Percentiles rank a stretch among this genome's conserved stretches.
Evolutionary conservation across 2,113 vertebrate genomes (phyloP).

Genomic region (Thamnophis sirtalis): DNA sequence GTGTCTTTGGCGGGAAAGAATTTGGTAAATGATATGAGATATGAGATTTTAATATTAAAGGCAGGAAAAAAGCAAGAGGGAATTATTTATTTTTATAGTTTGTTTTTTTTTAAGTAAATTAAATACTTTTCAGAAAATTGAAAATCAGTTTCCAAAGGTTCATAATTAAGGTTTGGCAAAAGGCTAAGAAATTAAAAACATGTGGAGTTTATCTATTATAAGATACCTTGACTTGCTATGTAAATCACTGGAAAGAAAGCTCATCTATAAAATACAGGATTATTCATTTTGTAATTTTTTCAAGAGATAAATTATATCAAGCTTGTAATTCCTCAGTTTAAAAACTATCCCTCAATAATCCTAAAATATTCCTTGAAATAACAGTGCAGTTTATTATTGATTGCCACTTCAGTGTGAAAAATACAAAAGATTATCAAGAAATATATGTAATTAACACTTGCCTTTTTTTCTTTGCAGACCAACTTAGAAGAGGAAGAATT

Average conservation of each 20-base stretch:
- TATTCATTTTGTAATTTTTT: background rate
- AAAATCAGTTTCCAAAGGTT: no score
- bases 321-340: background rate
- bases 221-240: background rate
- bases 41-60: no score
- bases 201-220: background rate
- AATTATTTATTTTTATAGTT: no score
- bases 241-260: background rate
- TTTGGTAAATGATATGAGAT: no score
- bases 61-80: no score
- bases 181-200: no score
- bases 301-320: background rate
- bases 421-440: background rate
- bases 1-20: background rate
- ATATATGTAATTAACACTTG: background rate
- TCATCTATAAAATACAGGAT: background rate
- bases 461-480: conserved; percentile 59
- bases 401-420: background rate
- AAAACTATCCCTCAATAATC: background rate
- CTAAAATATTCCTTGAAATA: background rate
- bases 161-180: no score
- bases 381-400: background rate
- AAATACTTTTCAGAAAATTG: no score
- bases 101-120: no score
- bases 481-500: conserved; percentile 61